Base-by-base conservation (phyloP, 2,888 invertebrate species). In the Hypomecis punctinalis region DNA sequence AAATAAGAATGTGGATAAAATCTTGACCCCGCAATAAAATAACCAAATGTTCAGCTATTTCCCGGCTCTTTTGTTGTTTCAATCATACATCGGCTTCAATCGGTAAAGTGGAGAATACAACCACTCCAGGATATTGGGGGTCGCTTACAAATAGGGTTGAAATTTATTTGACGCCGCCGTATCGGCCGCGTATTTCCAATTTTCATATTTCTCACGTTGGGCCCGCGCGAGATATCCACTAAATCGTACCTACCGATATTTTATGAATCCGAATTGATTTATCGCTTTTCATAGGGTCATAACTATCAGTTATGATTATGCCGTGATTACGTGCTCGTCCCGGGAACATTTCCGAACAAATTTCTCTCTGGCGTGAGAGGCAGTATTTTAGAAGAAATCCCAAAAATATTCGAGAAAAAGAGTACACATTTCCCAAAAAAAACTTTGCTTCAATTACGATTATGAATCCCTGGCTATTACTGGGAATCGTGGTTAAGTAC, bases 141-240 rank as follows among this genome's bases (percentile, higher is more conserved):
- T 81, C 76, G 79, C 81, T 80, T 81, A 83, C 86, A 88, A 90
- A 89, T 88, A 86, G 84, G 85, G 81, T 74, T 73, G 80, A 83
- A 86, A 90, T 90, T 88, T 90, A 90, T 90, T 84, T 82, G 82
- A 76, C 81, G 78, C 78, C 81, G 78, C 78, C 78, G 79, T 82
- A 83, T 82, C 82, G 81, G 73, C 78, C 79, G 76, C 74, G 77
- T 78, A 79, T 88, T 89, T 88, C 90, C 91, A 91, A 91, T 91
- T 91, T 91, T 90, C 91, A 89, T 91, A 91, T 91, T 90, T 91
- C 86, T 83, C 84, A 81, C 83, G 82, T 76, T 77, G 82, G 81
- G 81, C 80, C 77, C 79, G 75, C 58, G 51, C 43, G 39, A 74
- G 64, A 74, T 80, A 82, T 81, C 82, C 82, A 83, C 82, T 88